Conservation (phyloP, 2,888 invertebrate species). For the Chloroclysta siterata region DNA sequence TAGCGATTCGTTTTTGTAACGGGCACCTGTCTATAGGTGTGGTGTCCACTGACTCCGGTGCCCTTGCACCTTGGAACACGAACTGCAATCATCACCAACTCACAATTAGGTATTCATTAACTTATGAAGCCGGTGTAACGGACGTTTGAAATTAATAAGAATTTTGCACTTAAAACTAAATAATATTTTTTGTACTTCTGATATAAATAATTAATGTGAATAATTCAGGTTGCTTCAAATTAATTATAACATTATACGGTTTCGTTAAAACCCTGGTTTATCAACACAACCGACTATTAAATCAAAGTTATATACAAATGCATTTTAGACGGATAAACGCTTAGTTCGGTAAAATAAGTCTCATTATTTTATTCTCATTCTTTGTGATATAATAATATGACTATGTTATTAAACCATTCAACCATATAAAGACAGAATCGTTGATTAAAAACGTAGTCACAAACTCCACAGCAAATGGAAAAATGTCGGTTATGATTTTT, state of each 20-base stretch:
- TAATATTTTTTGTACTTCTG: conserved; percentile 7
- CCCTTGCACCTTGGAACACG: conserved; percentile 41
- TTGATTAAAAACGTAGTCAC: too few relatives aligned
- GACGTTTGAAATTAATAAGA: conserved; percentile 16
- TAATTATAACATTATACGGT: not conserved
- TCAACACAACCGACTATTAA: conserved; percentile 1
- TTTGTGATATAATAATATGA: too few relatives aligned
- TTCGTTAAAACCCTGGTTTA: conserved; percentile 1
- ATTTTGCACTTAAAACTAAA: conserved; percentile 16
- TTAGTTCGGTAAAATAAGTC: not conserved
- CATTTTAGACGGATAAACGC: too few relatives aligned
- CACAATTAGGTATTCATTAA: conserved; percentile 48
- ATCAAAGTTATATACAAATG: too few relatives aligned
- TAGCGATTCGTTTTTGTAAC: not conserved
- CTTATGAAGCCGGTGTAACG: conserved; percentile 32
- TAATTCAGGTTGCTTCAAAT: conserved; percentile 10
- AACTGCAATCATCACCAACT: conserved; percentile 43
- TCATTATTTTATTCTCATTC: too few relatives aligned
- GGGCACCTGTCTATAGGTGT: conserved; percentile 19
- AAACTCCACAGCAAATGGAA: too few relatives aligned
- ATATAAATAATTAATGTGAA: not conserved
- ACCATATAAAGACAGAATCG: too few relatives aligned
- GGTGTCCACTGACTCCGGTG: conserved; percentile 12
- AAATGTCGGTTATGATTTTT: too few relatives aligned
- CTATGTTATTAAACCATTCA: too few relatives aligned